A percentile compares a stretch with the other conserved stretches of the same genome.
Conservation (phyloP, 2,888 invertebrate genomes). For the Lasioglossum morio region DNA sequence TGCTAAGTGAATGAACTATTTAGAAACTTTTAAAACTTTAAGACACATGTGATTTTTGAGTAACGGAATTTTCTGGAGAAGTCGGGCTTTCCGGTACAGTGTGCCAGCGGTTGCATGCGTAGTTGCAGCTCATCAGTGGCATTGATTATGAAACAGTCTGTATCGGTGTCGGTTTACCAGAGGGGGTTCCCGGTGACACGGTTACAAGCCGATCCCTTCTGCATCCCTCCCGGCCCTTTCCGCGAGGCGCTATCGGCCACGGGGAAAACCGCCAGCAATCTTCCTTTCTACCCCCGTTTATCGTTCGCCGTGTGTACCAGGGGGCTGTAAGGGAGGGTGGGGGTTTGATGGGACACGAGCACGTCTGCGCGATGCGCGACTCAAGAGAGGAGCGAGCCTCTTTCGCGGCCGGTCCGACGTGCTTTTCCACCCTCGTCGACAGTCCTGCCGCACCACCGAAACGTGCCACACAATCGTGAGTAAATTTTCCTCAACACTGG, state of each 20-base stretch:
- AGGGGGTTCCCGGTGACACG: conserved; percentile 42
- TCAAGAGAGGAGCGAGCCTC: conserved; percentile 64
- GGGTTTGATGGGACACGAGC: conserved; percentile 60
- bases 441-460: conserved; percentile 84
- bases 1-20: no score
- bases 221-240: conserved; percentile 43
- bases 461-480: conserved; percentile 84
- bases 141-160: conserved; percentile 6
- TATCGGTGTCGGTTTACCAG: neutral
- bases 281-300: conserved; percentile 31
- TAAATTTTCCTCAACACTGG: conserved; percentile 70
- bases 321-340: conserved; percentile 55
- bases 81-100: no score
- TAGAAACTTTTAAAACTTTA: no score
- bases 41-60: no score
- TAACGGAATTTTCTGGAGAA: no score
- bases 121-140: conserved; percentile 4
- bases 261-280: conserved; percentile 47
- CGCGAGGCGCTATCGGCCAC: conserved; percentile 48
- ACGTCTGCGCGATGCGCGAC: conserved; percentile 72
- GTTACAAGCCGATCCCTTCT: conserved; percentile 50
- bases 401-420: conserved; percentile 79
- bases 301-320: conserved; percentile 51
- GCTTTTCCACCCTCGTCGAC: conserved; percentile 78
- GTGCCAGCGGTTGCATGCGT: neutral